Evolutionary conservation across 2,797 vertebrate species (phyloP).

Genomic region (Vultur gryphus): DNA sequence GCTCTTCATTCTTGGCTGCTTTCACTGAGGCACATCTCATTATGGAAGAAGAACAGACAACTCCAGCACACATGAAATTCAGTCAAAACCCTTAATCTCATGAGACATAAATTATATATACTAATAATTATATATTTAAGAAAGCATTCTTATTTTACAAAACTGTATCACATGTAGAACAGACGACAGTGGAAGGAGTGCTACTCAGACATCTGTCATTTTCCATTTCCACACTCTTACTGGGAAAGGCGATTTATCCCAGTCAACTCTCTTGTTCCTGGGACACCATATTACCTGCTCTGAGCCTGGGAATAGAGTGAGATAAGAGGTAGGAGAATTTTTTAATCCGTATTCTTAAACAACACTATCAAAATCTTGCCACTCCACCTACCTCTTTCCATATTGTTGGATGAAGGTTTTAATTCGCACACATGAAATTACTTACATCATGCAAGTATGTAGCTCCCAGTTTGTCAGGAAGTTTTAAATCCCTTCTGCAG

Average conservation of each 20-base stretch:
- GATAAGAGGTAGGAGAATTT: neutral
- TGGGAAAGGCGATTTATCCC: neutral
- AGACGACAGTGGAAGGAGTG: neutral
- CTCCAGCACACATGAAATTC: neutral
- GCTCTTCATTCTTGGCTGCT: neutral
- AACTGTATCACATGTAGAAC: neutral
- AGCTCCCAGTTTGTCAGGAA: neutral
- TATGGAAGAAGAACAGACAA: neutral
- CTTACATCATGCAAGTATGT: neutral
- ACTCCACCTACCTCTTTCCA: neutral
- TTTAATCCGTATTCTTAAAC: neutral
- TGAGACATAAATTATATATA: neutral
- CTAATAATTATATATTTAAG: neutral
- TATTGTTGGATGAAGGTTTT: neutral
- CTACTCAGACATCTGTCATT: neutral
- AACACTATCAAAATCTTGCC: neutral
- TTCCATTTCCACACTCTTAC: neutral
- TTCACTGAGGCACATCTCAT: neutral
- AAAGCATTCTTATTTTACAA: neutral
- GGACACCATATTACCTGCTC: neutral
- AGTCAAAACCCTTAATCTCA: neutral
- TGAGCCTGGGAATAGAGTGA: neutral
- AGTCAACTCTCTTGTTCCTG: neutral
- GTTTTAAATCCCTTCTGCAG: neutral
- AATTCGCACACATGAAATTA: neutral